Evolutionary conservation across 2,113 vertebrate genomes (phyloP), one percentile per base, ranked within the genome.

Genomic region (Numida meleagris): DNA sequence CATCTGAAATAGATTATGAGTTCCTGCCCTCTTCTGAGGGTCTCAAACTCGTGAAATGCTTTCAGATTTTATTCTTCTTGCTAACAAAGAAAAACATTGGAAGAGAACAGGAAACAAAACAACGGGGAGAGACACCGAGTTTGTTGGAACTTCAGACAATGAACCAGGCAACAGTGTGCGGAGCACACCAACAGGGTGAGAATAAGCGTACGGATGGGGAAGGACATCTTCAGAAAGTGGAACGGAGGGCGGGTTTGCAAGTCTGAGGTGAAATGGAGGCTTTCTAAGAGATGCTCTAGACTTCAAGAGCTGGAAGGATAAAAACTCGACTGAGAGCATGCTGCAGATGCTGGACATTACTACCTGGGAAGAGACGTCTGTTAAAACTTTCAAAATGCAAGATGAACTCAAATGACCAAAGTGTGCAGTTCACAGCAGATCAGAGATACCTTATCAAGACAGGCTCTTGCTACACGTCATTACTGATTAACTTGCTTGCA

Each of bases 401-500:
- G 58, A 92, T 85, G 77, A 95, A 82, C 71, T 73, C 78, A 62
- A 42, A 76, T 85, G 65, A 95, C 23, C 45, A 42, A 81, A 87
- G 62, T 31, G 45, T 9, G 33, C 58, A 94, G 53, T 57, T 76
- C 45, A 59, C 15, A 62, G 74, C 19, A 79, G 55, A 73, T 84
- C 81, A 77, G 92, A 77, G 87, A 42, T 58, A 83, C 42, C 66
- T 93, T 75, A 91, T 40, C 88, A 87, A 78, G 55, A 81, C 65
- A 76, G 78, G 45, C 58, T 58, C 45, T 92, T 96, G 58, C 29
- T 83, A 88, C 65, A 92, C 20, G 79, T n/a, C 42, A 87, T 81
- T 93, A 96, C 97, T 87, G 5, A 97, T 89, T 96, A 95, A 96
- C 86, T 82, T 65, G 38, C 24, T 87, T 83, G 61, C 73, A 89